Evolutionary conservation across 2,113 vertebrate species (phyloP).

Genomic region (Paradisaea rubra): DNA sequence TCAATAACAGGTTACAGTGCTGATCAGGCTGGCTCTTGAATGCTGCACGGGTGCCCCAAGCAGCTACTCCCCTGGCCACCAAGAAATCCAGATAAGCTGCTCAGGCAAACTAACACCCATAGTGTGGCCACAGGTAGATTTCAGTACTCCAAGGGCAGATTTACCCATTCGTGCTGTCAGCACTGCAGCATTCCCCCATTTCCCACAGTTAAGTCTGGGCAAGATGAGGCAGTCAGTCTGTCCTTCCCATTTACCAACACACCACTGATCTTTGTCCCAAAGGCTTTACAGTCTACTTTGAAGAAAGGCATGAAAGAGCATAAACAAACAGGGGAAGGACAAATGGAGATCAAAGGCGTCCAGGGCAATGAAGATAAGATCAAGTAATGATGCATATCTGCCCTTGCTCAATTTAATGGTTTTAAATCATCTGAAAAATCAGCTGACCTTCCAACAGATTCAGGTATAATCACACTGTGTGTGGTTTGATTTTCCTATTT

Average conservation of each 20-base stretch:
- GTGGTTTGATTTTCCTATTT: background rate
- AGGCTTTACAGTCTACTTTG: background rate
- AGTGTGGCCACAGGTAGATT: background rate
- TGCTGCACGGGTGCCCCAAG: background rate
- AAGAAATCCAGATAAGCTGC: background rate
- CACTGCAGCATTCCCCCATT: background rate
- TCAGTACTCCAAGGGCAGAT: background rate
- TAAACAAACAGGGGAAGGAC: background rate
- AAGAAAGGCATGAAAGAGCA: background rate
- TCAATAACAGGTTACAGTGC: background rate
- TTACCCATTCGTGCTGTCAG: background rate
- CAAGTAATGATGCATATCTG: background rate
- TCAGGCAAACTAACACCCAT: rapidly evolving
- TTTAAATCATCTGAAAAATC: background rate
- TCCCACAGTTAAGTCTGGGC: background rate
- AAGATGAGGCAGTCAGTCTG: background rate
- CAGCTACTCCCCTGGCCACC: background rate
- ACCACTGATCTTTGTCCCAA: background rate
- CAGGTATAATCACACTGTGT: background rate
- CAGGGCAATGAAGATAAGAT: background rate
- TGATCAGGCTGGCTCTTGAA: background rate
- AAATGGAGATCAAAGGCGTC: background rate
- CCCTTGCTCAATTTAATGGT: background rate
- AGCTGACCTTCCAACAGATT: background rate
- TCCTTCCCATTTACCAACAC: background rate